A percentile compares a stretch with the other conserved stretches of the same genome.
phyloP scores from a whole-genome alignment of 2,888 invertebrate genomes.

The Campoplex capitator region DNA sequence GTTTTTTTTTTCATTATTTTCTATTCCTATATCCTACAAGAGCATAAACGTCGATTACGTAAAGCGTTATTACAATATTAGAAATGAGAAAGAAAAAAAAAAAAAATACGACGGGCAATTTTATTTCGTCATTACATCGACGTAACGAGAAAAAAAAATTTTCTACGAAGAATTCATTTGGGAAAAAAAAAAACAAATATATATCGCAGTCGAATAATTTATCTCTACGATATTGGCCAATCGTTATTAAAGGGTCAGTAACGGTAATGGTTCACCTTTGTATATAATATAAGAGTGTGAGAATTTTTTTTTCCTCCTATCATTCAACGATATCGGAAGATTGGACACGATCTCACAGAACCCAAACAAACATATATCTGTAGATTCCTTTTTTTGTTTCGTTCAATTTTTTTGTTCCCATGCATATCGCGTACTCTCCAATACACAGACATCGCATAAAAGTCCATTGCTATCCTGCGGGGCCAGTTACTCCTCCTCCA shows the following conservation, averaged over 20 bases:
- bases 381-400: constrained; percentile 18
- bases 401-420: constrained; percentile 12
- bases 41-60: constrained; percentile 4
- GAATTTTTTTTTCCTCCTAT: constrained; percentile 11
- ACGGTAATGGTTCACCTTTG: constrained; percentile 24
- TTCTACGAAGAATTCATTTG: background rate
- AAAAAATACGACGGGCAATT: background rate
- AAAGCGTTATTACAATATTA: constrained; percentile 5
- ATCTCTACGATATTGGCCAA: background rate
- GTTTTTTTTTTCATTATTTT: background rate
- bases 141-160: background rate
- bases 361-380: background rate
- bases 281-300: constrained; percentile 15
- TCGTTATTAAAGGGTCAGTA: constrained; percentile 20
- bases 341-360: constrained; percentile 37
- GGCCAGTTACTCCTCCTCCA: constrained; percentile 56
- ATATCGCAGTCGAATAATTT: background rate
- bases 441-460: background rate
- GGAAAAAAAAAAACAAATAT: background rate
- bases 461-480: constrained; percentile 54
- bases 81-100: background rate
- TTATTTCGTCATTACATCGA: background rate
- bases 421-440: constrained; percentile 21
- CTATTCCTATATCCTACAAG: background rate
- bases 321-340: constrained; percentile 39